These are phyloP conservation scores for Idaea dimidiata DNA, from an alignment of 2,888 invertebrate species.

Conservation along the genomic window DNA sequence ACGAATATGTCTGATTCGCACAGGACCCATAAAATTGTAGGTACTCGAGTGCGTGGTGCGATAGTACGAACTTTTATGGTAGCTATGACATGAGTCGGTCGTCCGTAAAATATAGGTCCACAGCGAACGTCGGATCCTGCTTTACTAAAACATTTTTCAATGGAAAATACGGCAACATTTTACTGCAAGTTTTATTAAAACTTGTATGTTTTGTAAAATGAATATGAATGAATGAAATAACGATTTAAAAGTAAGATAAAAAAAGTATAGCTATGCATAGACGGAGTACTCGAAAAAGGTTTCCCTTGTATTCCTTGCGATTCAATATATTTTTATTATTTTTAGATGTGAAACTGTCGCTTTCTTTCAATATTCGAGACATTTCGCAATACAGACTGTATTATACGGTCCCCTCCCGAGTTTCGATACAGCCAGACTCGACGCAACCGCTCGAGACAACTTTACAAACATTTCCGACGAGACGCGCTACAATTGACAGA, in stretches of 20 bases:
- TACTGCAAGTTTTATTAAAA: background rate
- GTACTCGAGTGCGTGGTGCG: slow-evolving; percentile 6
- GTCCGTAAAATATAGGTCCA: slow-evolving; percentile 7
- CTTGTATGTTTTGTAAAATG: background rate
- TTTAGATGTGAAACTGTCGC: slow-evolving; percentile 6
- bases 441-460: slow-evolving; percentile 14
- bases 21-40: slow-evolving; percentile 11
- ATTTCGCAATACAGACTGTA: background rate
- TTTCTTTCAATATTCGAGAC: slow-evolving; percentile 21
- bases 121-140: slow-evolving; percentile 12
- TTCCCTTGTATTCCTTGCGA: background rate
- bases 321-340: background rate
- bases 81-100: slow-evolving; percentile 10
- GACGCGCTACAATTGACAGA: slow-evolving; percentile 49
- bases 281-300: background rate
- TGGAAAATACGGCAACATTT: background rate
- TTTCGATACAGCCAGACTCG: slow-evolving; percentile 14
- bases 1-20: background rate
- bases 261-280: background rate
- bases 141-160: slow-evolving; percentile 16
- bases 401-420: background rate
- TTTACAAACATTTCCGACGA: slow-evolving; percentile 51
- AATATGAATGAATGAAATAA: background rate
- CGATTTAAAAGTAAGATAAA: background rate
- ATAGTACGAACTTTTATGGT: slow-evolving; percentile 18